These are phyloP conservation scores for Lepus timidus DNA, from an alignment of 2,113 vertebrate species.

Conservation along the genomic window DNA sequence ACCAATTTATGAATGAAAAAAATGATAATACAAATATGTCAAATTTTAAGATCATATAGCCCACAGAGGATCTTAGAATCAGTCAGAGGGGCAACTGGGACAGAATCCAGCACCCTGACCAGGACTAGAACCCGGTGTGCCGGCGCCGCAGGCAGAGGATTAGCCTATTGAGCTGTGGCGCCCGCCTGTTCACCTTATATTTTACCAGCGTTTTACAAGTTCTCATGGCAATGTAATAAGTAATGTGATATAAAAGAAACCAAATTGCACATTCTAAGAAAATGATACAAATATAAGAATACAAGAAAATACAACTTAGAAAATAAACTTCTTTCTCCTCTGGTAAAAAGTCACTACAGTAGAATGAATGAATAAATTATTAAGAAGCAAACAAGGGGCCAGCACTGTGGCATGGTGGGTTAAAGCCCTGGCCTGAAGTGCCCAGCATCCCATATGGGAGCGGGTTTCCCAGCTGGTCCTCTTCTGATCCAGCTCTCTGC, in stretches of 20 bases:
- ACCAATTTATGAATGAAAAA: slow-evolving; percentile 30
- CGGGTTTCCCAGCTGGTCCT: no score
- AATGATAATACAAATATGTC: slow-evolving; percentile 30
- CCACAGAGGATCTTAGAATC: slow-evolving; percentile 42
- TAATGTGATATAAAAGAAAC: slow-evolving; percentile 20
- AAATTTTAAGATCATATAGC: slow-evolving; percentile 40
- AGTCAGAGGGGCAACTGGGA: background rate
- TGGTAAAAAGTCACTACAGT: background rate
- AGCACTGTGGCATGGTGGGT: no score
- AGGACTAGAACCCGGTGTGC: no score
- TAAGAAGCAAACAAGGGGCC: slow-evolving; percentile 2
- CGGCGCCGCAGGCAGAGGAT: no score
- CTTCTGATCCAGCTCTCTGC: no score
- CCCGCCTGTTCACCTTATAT: background rate
- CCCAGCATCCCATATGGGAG: no score
- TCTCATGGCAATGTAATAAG: slow-evolving; percentile 29
- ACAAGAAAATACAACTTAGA: slow-evolving; percentile 42
- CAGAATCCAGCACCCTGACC: no score
- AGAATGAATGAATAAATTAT: slow-evolving; percentile 57
- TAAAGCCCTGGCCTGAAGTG: no score
- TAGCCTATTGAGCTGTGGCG: no score
- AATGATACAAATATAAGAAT: slow-evolving; percentile 39
- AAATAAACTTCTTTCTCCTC: slow-evolving; percentile 23
- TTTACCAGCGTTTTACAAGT: slow-evolving; percentile 22
- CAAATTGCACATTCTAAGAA: background rate